Conservation (phyloP, 1,140 invertebrate species). For the Calosoma granatense region DNA sequence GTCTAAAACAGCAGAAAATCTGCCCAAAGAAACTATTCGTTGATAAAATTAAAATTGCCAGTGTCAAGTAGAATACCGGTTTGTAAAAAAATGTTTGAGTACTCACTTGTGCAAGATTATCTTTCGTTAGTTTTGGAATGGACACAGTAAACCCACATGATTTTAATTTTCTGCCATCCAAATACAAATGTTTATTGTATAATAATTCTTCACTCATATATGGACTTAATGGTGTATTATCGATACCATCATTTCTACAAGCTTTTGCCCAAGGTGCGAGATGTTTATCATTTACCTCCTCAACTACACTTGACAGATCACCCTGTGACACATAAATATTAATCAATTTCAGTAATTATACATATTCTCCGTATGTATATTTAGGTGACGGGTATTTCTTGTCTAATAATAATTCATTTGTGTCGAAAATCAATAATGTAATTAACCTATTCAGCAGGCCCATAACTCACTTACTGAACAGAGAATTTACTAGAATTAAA, state of each 20-base stretch:
- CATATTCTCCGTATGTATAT: conserved; percentile 1
- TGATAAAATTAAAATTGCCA: too few relatives aligned
- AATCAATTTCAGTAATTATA: background rate
- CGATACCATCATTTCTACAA: conserved; percentile 61
- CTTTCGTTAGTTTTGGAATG: conserved; percentile 48
- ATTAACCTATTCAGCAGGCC: background rate
- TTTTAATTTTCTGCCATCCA: conserved; percentile 59
- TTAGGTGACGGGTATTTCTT: background rate
- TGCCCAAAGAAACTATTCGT: too few relatives aligned
- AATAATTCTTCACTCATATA: conserved; percentile 74
- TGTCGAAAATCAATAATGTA: background rate
- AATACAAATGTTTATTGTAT: conserved; percentile 65
- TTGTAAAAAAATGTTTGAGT: too few relatives aligned
- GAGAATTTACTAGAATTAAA: too few relatives aligned
- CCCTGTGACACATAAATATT: conserved; percentile 40
- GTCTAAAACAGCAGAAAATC: too few relatives aligned
- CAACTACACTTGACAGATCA: conserved; percentile 65
- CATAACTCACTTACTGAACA: too few relatives aligned
- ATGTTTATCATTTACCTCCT: conserved; percentile 88
- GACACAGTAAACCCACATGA: conserved; percentile 43
- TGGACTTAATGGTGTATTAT: conserved; percentile 78
- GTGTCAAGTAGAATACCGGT: too few relatives aligned
- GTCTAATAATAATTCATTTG: background rate
- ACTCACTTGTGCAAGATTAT: conserved; percentile 48
- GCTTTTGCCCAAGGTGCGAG: conserved; percentile 80